phyloP scores from a whole-genome alignment of 2,888 invertebrate species.

The Phorcus lineatus region DNA sequence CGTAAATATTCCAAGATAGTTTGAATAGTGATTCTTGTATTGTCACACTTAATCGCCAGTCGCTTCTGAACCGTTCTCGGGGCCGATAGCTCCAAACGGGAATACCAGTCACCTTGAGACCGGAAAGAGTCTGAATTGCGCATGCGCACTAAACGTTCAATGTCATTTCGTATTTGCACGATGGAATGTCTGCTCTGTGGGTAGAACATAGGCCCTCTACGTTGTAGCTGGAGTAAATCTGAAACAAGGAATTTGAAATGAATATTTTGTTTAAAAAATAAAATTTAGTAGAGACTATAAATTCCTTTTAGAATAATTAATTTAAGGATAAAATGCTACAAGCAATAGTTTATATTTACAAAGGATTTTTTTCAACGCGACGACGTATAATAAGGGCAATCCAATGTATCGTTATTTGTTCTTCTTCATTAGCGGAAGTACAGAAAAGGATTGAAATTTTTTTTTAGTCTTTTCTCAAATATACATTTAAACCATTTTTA shows the following conservation, averaged over 20 bases:
- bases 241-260: not conserved
- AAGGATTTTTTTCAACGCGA: no score
- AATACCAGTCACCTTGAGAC: not conserved
- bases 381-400: no score
- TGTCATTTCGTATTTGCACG: not conserved
- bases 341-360: no score
- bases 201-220: not conserved
- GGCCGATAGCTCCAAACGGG: not conserved
- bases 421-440: no score
- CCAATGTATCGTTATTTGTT: no score
- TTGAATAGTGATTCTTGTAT: conserved; percentile 25
- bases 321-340: no score
- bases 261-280: no score
- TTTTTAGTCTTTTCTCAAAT: no score
- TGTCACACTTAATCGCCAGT: conserved; percentile 21
- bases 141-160: not conserved
- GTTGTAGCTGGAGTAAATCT: not conserved
- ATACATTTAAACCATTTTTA: no score
- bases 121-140: not conserved
- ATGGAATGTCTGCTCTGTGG: not conserved
- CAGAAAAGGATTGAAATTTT: no score
- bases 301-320: no score
- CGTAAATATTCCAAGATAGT: conserved; percentile 27
- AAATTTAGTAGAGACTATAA: no score
- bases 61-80: not conserved